phyloP scores from a whole-genome alignment of 2,888 invertebrate genomes.

The Melieria omissa region DNA sequence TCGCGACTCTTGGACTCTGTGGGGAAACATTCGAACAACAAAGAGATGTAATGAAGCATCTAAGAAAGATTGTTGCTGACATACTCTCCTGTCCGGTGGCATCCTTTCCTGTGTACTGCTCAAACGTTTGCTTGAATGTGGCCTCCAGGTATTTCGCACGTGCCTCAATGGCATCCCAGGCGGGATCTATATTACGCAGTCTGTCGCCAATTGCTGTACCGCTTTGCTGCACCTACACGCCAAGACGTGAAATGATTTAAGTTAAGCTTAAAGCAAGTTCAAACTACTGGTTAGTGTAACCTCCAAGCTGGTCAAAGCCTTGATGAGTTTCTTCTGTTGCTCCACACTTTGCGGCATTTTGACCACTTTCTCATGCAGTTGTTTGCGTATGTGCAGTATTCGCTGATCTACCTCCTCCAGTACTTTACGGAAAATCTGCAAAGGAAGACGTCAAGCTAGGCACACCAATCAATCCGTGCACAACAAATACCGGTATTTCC shows the following conservation, averaged over 20 bases:
- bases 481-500: constrained; percentile 76
- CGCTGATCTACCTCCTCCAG: constrained; percentile 91
- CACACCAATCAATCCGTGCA: background rate
- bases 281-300: constrained; percentile 55
- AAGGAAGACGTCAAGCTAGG: background rate
- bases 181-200: constrained; percentile 80
- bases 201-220: constrained; percentile 62
- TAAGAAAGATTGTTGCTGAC: background rate
- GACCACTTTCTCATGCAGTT: constrained; percentile 83
- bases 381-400: constrained; percentile 82
- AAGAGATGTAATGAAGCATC: too few relatives aligned
- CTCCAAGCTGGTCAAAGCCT: constrained; percentile 80
- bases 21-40: background rate
- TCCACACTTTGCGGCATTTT: constrained; percentile 93
- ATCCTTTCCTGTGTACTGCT: constrained; percentile 63
- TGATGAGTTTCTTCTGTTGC: constrained; percentile 93
- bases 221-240: constrained; percentile 59
- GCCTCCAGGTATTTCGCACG: constrained; percentile 80
- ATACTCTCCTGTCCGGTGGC: constrained; percentile 56
- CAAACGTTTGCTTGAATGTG: constrained; percentile 64
- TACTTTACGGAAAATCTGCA: constrained; percentile 84
- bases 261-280: background rate
- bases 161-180: constrained; percentile 93
- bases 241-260: background rate
- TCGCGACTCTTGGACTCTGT: constrained; percentile 61